Base-by-base conservation (phyloP, 37 sponge, comb jelly and placozoan genomes). In the Diacarnus erythraeanus region DNA sequence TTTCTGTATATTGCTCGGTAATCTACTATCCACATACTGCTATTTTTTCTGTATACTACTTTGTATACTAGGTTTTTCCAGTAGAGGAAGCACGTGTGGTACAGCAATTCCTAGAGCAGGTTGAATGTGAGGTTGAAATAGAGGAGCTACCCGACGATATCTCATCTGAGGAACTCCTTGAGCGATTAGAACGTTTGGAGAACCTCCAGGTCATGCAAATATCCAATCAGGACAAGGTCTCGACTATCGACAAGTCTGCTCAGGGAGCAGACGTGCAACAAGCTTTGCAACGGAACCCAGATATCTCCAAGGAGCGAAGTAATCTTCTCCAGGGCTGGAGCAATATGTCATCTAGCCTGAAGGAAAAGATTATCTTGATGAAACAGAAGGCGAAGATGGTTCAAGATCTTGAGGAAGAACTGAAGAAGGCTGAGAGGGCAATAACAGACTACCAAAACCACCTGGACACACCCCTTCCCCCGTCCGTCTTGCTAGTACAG, bases 51-150 rank as follows among this genome's bases (percentile, higher is more conserved):
- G n/a, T n/a, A n/a, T n/a, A n/a, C n/a, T n/a, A n/a, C n/a, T 6
- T 57, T 4, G 20, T 22, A 2, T 74, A 33, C 41, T 42, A 90
- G 81, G 79, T 83, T n/a, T 84, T 84, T 41, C 90, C 90, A 67
- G 90, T 90, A 23, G 86, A 76, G 23, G 90, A 90, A 42, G 90
- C 81, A 2, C 56, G 21, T n/a, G 65, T 64, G 64, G 90, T 90
- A 41, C 81, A 90, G 59, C 60, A 76, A 65, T 90, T 83, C 42
- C 57, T 90, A 64, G 81, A 76, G 23, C 43, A 72, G 42, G 74
- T 68, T 2, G 20, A 58, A 34, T 81, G 56, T 12, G 75, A 66
- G 38, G 69, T 15, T 17, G 83, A 78, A 63, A 41, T 44, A 25
- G 47, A 54, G 30, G 81, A 76, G 34, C 33, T 43, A n/a, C 79